Base-by-base conservation (phyloP, 2,113 vertebrate species). In the Micronisus gabar region DNA sequence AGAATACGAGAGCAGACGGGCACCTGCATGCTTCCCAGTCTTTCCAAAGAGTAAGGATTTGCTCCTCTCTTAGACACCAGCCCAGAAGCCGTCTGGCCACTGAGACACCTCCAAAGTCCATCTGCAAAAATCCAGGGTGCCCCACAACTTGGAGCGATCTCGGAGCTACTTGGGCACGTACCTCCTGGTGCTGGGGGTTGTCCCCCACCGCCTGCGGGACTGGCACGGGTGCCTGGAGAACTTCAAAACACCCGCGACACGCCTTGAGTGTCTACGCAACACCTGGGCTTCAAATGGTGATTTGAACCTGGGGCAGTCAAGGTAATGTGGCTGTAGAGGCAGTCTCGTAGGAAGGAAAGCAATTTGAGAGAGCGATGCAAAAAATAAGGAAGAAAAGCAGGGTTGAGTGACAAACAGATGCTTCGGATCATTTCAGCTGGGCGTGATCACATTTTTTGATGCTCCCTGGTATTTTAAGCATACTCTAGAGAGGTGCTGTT, bases 181-280 rank as follows among this genome's bases (percentile, higher is more conserved):
- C 11, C 43, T 58, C 26, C 47, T 20, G 29, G 38, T 83, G n/a
- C 45, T 53, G 48, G 29, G 21, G 18, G 5, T 15, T 56, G 41
- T 34, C 20, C 15, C 21, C 23, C 26, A 27, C 13, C 1, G 0
- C 47, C 36, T 27, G n/a, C 0, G 1, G 30, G 30, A 73, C 18
- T 14, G 47, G 65, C n/a, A 8, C 0, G 4, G 45, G 32, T 40
- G 18, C 40, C 13, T 48, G 73, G 50, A 56, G 58, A 45, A 22
- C 40, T 81, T 66, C 40, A 45, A 36, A 66, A 75, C 21, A 10
- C 18, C 43, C 21, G 9, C 0, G 5, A 20, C 11, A 13, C 0
- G 0, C n/a, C 4, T 3, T 9, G 55, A 34, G 38, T 11, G 10
- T 47, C 50, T 76, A 3, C 3, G 2, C 62, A 59, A 48, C 38